Evolutionary conservation across 2,797 vertebrate species (phyloP), one percentile per base, ranked within the genome.

Genomic region (Ctenochaetus hawaiiensis): DNA sequence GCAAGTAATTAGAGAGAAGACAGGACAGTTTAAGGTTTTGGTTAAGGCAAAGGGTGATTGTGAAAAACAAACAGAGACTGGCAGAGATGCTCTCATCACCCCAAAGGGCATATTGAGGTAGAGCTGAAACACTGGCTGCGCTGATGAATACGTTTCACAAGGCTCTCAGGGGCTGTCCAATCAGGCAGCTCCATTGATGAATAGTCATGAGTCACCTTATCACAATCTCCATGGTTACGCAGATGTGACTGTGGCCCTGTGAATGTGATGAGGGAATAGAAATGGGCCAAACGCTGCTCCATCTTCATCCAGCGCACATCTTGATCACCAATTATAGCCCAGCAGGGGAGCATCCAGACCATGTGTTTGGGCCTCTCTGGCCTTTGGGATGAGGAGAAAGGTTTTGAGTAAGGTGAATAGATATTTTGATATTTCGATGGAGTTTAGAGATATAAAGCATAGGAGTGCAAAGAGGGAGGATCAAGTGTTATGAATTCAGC

Each of bases 151-250:
- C 45, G 53, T 77, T 91, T 88, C 34, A 11, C 79, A 79, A 72
- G 78, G 84, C 87, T 92, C 89, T 84, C 58, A 14, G 87, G 89
- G 89, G 85, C 85, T 77, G 85, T 89, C 89, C 92, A 93, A 93
- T 93, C 91, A 93, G 85, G 77, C 85, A 2, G 81, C 65, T n/a
- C 87, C 82, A 80, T 67, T 90, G 86, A 94, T 93, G 93, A 95
- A 95, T 93, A 93, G 88, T 94, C 89, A 93, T 92, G 91, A 94
- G 89, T 93, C 92, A 93, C 86, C 91, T 91, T 92, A 93, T 91
- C 90, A 90, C 87, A 85, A 67, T 95, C 83, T 58, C 93, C 93
- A 93, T 94, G 92, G 93, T 83, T 87, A 93, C 92, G 59, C 85
- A 84, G 88, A 92, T 90, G 93, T 90, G 89, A 87, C 89, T 86